Conservation (phyloP, 2,113 vertebrate species). For the Chrysochloris asiatica region DNA sequence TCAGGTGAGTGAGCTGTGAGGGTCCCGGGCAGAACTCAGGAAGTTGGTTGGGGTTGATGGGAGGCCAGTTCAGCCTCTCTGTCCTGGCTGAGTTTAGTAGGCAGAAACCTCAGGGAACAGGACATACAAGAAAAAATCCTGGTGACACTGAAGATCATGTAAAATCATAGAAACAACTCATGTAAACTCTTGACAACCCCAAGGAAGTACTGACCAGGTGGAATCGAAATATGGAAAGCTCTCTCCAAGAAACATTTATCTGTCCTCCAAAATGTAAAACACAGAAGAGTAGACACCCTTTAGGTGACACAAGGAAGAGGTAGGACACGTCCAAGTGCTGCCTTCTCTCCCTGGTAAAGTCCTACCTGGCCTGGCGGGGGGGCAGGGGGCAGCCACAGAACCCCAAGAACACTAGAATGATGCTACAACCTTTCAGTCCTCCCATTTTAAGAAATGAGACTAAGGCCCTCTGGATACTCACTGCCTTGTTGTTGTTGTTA, state of each 20-base stretch:
- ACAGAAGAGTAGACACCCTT: rapidly evolving
- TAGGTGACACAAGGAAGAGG: neutral
- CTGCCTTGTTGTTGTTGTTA: too few species aligned
- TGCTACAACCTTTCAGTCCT: neutral
- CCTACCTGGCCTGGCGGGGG: too few species aligned
- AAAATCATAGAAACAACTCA: neutral
- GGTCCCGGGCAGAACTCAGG: too few species aligned
- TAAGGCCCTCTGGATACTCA: too few species aligned
- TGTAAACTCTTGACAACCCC: too few species aligned
- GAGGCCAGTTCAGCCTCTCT: neutral
- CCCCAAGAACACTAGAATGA: neutral
- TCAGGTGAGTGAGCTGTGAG: slow-evolving; percentile 87
- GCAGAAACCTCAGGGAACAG: too few species aligned
- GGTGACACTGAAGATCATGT: neutral
- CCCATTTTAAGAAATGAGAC: neutral
- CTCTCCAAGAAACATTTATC: neutral
- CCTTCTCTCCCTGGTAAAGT: neutral
- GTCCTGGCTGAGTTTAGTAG: neutral
- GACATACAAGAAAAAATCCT: neutral
- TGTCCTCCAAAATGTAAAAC: neutral
- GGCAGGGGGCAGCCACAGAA: neutral
- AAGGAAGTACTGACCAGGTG: neutral
- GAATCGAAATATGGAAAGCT: neutral
- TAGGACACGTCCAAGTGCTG: too few species aligned
- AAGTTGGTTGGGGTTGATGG: neutral